Base-by-base conservation (phyloP, 2,797 vertebrate species). In the Thamnophis elegans region DNA sequence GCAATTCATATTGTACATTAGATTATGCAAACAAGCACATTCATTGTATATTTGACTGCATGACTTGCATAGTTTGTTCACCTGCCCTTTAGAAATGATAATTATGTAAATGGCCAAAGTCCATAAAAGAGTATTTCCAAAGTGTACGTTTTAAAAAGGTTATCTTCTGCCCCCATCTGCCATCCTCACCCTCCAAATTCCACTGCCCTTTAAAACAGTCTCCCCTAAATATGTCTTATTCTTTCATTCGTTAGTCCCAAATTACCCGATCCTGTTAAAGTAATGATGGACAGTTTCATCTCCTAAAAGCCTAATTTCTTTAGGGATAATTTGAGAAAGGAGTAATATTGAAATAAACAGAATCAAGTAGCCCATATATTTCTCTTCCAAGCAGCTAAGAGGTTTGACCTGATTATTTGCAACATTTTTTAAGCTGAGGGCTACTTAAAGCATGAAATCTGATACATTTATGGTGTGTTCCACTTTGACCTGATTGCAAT, bases 81-180 rank as follows among this genome's bases (percentile, higher is more conserved):
- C 86, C 60, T 56, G 36, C 82, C 65, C 42, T 86, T 92, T 88
- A 92, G 89, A 92, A 68, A 92, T 92, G 59, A 28, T n/a, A 25
- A 82, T 82, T 90, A 68, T 32, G 22, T 42, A 92, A 47, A 65
- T 65, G 18, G 42, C 16, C 36, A 56, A 68, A 51, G 47, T n/a
- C 55, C 88, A 68, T 90, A 73, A 73, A 73, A 36, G 7, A 73
- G 16, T 73, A 7, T 36, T 73, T 36, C 22, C 16, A 56, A 26
- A 86, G 59, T 22, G 68, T 42, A 78, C 13, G 18, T 55, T 82
- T 82, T 47, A 11, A 78, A 78, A 78, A 78, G 18, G 32, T 18
- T 68, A 68, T 65, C 9, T 36, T 47, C 73, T 5, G 20, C 10
- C 9, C 36, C 9, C 10, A 73, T 73, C 32, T 73, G 32, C 1